These are phyloP conservation scores for Pterobdella sp. DNA, from an alignment of 2,888 invertebrate genomes.

Conservation along the genomic window DNA sequence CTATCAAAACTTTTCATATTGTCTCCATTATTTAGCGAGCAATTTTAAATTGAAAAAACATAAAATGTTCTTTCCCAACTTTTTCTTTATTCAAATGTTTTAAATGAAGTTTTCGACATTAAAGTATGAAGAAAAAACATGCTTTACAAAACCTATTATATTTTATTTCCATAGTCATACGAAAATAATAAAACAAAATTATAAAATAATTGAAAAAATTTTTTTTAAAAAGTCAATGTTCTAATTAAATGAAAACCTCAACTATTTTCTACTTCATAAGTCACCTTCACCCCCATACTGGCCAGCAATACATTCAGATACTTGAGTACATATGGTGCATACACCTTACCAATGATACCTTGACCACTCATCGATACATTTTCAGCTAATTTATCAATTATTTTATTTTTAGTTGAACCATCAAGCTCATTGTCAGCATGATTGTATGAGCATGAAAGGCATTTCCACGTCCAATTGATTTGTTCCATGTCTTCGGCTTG, in stretches of 20 bases:
- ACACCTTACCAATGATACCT: neutral
- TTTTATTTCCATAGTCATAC: too few relatives aligned
- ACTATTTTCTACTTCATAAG: neutral
- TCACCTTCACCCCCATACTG: constrained; percentile 12
- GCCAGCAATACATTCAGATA: constrained; percentile 13
- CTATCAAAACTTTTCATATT: too few relatives aligned
- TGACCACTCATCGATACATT: neutral
- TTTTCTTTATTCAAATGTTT: too few relatives aligned
- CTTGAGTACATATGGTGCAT: constrained; percentile 9
- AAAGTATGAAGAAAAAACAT: neutral
- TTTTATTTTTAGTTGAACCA: too few relatives aligned
- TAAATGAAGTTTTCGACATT: neutral
- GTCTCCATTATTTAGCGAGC: too few relatives aligned
- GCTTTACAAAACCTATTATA: neutral
- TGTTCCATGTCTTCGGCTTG: neutral
- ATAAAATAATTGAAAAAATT: too few relatives aligned
- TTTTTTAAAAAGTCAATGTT: too few relatives aligned
- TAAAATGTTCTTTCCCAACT: too few relatives aligned
- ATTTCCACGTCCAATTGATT: constrained; percentile 11
- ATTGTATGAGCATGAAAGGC: neutral
- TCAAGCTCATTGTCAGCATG: neutral
- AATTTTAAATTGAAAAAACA: too few relatives aligned
- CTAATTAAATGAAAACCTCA: too few relatives aligned
- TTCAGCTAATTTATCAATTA: too few relatives aligned
- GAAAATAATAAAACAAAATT: too few relatives aligned